A percentile compares a stretch with the other conserved stretches of the same genome.
These are phyloP conservation scores for Neoarius graeffei DNA, from an alignment of 2,113 vertebrate species.

Conservation along the genomic window DNA sequence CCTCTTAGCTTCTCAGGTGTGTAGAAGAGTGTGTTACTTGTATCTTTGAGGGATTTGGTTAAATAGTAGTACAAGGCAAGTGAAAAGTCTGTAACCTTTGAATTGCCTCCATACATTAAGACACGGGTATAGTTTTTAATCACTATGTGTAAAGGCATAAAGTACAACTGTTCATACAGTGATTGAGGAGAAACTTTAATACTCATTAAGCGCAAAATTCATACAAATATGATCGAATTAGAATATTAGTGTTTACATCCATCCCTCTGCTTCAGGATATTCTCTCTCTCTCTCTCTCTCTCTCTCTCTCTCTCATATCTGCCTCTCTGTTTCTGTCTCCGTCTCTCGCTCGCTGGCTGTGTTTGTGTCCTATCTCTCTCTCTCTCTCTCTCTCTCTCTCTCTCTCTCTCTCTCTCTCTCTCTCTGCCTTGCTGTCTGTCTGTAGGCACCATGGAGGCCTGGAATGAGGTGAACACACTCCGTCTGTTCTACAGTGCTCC, in stretches of 20 bases:
- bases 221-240: too few species aligned
- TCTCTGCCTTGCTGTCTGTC: slow-evolving; percentile 45
- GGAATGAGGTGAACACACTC: slow-evolving; percentile 85
- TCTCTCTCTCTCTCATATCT: background rate
- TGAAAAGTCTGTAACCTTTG: background rate
- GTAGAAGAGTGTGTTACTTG: background rate
- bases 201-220: too few species aligned
- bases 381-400: too few species aligned
- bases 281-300: background rate
- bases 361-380: too few species aligned
- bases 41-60: background rate
- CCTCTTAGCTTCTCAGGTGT: slow-evolving; percentile 78
- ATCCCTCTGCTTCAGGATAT: background rate
- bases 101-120: background rate
- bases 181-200: too few species aligned
- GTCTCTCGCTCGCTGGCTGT: background rate
- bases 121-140: background rate
- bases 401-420: too few species aligned
- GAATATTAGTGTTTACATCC: background rate
- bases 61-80: background rate
- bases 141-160: too few species aligned
- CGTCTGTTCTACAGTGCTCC: slow-evolving; percentile 83
- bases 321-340: background rate
- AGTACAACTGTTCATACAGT: too few species aligned
- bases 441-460: slow-evolving; percentile 77